Conservation (phyloP, 2,888 invertebrate species). For the Nycteola revayana region DNA sequence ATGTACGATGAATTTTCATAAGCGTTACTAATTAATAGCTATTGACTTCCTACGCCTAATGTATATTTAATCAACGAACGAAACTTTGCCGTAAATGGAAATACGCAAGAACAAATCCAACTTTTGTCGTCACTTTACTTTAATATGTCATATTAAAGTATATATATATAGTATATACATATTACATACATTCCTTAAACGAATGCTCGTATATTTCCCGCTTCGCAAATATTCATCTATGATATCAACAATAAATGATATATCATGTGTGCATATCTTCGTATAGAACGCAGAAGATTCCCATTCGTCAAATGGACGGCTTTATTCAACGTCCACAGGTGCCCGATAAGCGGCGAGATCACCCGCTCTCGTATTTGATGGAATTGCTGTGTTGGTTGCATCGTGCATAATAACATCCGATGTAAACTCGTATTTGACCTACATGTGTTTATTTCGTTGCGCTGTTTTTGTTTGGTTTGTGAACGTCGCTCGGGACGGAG, state of each 20-base stretch:
- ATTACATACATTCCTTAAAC: no score
- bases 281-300: slow-evolving; percentile 16
- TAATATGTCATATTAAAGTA: no score
- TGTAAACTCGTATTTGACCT: slow-evolving; percentile 21
- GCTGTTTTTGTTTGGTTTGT: slow-evolving; percentile 1
- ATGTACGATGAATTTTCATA: no score
- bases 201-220: no score
- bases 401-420: slow-evolving; percentile 51
- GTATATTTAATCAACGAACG: no score
- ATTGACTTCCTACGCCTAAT: no score
- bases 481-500: not conserved
- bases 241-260: slow-evolving; percentile 11
- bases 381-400: slow-evolving; percentile 58
- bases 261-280: not conserved
- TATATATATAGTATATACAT: no score
- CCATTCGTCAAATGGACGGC: slow-evolving; percentile 60
- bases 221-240: slow-evolving; percentile 2
- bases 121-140: no score
- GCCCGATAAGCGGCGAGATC: slow-evolving; percentile 64
- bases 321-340: slow-evolving; percentile 70
- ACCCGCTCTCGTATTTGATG: slow-evolving; percentile 53
- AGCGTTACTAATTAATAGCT: no score
- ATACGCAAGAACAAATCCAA: no score
- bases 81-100: no score
- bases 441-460: slow-evolving; percentile 14